A percentile compares a stretch with the other conserved stretches of the same genome.
Evolutionary conservation across 2,113 vertebrate genomes (phyloP).

Genomic region (Sceloporus tristichus): DNA sequence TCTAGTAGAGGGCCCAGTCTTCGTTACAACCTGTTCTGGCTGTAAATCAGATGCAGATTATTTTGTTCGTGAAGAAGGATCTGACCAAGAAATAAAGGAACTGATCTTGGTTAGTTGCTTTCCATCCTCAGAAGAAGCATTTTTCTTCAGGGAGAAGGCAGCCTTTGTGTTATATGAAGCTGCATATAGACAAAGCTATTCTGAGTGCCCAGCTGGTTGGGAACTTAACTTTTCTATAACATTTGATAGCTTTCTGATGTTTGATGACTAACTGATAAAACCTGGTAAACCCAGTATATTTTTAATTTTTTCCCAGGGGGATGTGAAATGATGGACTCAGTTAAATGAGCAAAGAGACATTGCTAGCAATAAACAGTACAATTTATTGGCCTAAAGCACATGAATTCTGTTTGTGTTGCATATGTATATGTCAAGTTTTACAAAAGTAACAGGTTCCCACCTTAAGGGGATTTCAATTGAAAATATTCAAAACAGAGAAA

Average conservation of each 20-base stretch:
- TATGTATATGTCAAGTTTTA: background rate
- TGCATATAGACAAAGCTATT: background rate
- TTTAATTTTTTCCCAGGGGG: conserved; percentile 17
- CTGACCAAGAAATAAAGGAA: no score
- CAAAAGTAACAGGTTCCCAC: background rate
- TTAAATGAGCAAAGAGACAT: background rate
- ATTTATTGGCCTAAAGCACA: background rate
- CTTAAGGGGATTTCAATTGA: background rate
- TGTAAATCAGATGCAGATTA: background rate
- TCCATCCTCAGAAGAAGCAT: background rate
- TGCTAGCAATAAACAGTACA: background rate
- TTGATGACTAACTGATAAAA: background rate
- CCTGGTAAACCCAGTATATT: background rate
- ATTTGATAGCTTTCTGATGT: background rate
- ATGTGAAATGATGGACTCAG: conserved; percentile 27
- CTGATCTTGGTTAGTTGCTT: no score
- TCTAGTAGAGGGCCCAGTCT: background rate
- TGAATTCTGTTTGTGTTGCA: background rate
- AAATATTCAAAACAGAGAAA: background rate
- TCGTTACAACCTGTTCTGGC: background rate
- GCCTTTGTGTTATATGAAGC: background rate
- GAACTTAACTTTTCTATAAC: background rate
- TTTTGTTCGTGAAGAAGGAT: no score
- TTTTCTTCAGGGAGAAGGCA: background rate
- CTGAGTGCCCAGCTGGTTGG: background rate